Base-by-base conservation (phyloP, 2,113 vertebrate genomes). In the Lucifuga dentata region DNA sequence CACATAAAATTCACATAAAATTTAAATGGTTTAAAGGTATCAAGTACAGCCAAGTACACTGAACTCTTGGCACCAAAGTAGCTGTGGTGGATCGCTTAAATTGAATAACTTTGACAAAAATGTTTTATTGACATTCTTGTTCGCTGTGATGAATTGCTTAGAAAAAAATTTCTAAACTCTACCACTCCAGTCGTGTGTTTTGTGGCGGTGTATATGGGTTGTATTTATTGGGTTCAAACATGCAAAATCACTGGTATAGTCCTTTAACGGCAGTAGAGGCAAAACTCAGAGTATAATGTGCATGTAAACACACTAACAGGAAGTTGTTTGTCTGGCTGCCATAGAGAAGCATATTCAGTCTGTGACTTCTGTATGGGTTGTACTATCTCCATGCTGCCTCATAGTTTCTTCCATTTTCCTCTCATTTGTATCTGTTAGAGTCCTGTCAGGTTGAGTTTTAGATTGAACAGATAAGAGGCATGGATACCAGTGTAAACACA, bases 361-460 rank as follows among this genome's bases (percentile, higher is more conserved):
- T 36, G 10, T 49, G 15, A 7, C 40, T 4, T 63, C 15, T 0
- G 19, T 15, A n/a, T 29, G 5, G 61, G 12, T 33, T 51, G 71
- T 76, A 65, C 26, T 56, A 65, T 78, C 52, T 71, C 72, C 68
- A 77, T 50, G 74, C 75, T 2, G 2, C 23, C 59, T 43, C 13
- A 32, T n/a, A n/a, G n/a, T 66, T 81, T 8, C 58, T 66, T 68
- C 50, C 55, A 35, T 66, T 71, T 45, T 44, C 38, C 6, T 59
- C 24, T 48, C 29, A 55, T 73, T 80, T 68, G 49, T 67, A 53
- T 68, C 69, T 3, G n/a, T 72, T 67, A 59, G 17, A 10, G 17
- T 63, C 45, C 41, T 44, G 67, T 72, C 55, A 69, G 7, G 10
- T 74, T 72, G 51, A 68, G 63, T 70, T 79, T 76, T 75, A 49